phyloP scores from a whole-genome alignment of 1,140 invertebrate species.

The Asobara japonica region DNA sequence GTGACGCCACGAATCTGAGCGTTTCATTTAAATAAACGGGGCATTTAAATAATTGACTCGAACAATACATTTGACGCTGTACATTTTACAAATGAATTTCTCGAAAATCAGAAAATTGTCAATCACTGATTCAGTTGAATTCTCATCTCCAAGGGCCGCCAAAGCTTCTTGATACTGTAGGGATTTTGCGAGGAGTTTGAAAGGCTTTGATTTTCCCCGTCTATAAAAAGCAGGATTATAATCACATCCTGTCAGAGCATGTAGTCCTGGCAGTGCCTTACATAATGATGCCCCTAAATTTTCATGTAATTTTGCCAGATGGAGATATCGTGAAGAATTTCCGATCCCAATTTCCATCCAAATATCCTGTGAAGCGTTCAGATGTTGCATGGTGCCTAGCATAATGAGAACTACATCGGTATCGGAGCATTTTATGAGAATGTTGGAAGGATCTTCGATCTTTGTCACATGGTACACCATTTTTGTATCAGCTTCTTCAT shows the following conservation, averaged over 20 bases:
- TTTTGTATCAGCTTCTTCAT: slow-evolving; percentile 45
- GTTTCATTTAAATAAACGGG: no score
- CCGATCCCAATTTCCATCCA: slow-evolving; percentile 42
- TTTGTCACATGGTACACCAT: slow-evolving; percentile 46
- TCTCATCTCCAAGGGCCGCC: neutral
- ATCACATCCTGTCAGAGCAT: slow-evolving; percentile 60
- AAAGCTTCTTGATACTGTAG: slow-evolving; percentile 38
- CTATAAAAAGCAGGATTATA: slow-evolving; percentile 54
- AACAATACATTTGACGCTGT: neutral
- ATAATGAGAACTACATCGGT: slow-evolving; percentile 44
- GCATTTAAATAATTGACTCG: no score
- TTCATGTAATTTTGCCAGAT: slow-evolving; percentile 45
- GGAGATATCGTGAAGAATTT: slow-evolving; percentile 43
- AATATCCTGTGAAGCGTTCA: slow-evolving; percentile 24
- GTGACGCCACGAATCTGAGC: no score
- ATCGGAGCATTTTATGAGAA: slow-evolving; percentile 38
- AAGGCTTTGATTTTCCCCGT: slow-evolving; percentile 47
- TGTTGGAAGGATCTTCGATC: slow-evolving; percentile 32
- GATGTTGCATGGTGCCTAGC: slow-evolving; percentile 34
- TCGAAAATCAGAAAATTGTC: neutral
- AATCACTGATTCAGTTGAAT: neutral
- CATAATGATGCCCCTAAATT: slow-evolving; percentile 43
- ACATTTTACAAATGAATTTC: slow-evolving; percentile 35
- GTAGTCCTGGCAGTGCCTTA: slow-evolving; percentile 50
- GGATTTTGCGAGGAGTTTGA: slow-evolving; percentile 37